Evolutionary conservation across 35 echinoderm and acorn worm genomes (phyloP), one percentile per base, ranked within the genome.

Genomic region (Chiridota heheva): DNA sequence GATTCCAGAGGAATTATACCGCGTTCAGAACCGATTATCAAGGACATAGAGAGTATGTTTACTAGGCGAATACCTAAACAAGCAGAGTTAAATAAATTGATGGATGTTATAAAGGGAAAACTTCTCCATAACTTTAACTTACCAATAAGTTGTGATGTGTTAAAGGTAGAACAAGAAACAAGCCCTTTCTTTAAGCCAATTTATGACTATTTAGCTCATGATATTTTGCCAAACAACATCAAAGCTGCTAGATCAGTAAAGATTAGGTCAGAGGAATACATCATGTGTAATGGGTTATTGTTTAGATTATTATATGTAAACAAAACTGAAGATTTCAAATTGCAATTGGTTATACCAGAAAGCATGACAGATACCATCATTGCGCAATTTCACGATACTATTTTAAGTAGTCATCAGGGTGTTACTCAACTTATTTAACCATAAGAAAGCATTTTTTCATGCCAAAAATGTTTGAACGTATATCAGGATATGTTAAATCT

Each of bases 381-480:
- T 4, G 29, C 66, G 20, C 29, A 69, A 41, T 69, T 36, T 34
- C 66, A 69, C 30, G 66, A 69, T 69, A 41, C 29, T 69, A n/a
- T 69, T 26, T 69, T 69, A 69, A 69, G 66, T 41, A 36, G 36
- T 34, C 66, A 69, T n/a, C 66, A 69, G 36, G 66, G 66, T 69
- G 36, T 4, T 7, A 69, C 39, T 26, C 66, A 36, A 53, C 22
- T n/a, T 78, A 77, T n/a, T n/a, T n/a, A n/a, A 77, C 44, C 6
- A 77, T 77, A 2, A 13, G 73, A 5, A 38, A 28, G 3, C 20
- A 42, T 15, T 72, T 72, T 26, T 79, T 38, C 53, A 60, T 79
- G 49, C 53, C 48, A 15, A 15, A 60, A 20, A 78, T 78, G 75
- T 79, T 79, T 60, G 27, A 79, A 13, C 10, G 16, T 7, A 79